A percentile compares a stretch with the other conserved stretches of the same genome.
phyloP scores from a whole-genome alignment of 2,888 invertebrate species.

The Pheosia gnoma region DNA sequence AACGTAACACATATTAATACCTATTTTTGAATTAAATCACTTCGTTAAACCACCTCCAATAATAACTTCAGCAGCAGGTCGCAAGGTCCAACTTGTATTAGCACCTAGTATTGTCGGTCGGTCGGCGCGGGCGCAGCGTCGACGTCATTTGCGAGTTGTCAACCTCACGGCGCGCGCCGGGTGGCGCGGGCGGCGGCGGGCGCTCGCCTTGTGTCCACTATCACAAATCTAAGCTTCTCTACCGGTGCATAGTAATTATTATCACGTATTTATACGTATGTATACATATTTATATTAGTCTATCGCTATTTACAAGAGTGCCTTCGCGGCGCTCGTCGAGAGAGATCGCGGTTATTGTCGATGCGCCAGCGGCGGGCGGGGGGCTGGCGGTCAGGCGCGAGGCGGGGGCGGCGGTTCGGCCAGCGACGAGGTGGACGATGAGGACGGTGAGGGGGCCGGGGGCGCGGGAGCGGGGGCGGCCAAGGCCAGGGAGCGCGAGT shows the following conservation, averaged over 20 bases:
- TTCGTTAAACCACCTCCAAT: conserved; percentile 69
- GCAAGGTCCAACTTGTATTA: conserved; percentile 79
- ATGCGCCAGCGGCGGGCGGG: conserved; percentile 81
- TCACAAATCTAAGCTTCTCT: conserved; percentile 82
- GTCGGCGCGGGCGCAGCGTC: conserved; percentile 64
- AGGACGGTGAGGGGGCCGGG: conserved; percentile 82
- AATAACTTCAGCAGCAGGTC: conserved; percentile 75
- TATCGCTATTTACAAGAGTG: conserved; percentile 77
- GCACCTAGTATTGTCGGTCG: conserved; percentile 84
- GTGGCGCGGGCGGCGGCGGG: conserved; percentile 40
- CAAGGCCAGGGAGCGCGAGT: conserved; percentile 85
- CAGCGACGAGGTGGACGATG: conserved; percentile 86
- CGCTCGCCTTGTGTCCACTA: conserved; percentile 70
- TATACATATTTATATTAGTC: conserved; percentile 75
- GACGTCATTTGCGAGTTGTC: conserved; percentile 70
- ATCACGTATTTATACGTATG: conserved; percentile 81
- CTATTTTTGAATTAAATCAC: conserved; percentile 75
- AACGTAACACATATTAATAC: conserved; percentile 79
- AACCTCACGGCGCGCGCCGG: conserved; percentile 59
- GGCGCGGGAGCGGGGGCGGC: conserved; percentile 75
- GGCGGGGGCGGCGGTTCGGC: conserved; percentile 82
- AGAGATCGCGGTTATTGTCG: conserved; percentile 78
- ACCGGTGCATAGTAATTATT: conserved; percentile 80
- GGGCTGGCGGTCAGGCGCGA: conserved; percentile 83
- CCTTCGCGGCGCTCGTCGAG: conserved; percentile 63